Percentiles rank a stretch among this genome's conserved stretches.
phyloP scores from a whole-genome alignment of 2,113 vertebrate genomes.

The Hippocampus comes region DNA sequence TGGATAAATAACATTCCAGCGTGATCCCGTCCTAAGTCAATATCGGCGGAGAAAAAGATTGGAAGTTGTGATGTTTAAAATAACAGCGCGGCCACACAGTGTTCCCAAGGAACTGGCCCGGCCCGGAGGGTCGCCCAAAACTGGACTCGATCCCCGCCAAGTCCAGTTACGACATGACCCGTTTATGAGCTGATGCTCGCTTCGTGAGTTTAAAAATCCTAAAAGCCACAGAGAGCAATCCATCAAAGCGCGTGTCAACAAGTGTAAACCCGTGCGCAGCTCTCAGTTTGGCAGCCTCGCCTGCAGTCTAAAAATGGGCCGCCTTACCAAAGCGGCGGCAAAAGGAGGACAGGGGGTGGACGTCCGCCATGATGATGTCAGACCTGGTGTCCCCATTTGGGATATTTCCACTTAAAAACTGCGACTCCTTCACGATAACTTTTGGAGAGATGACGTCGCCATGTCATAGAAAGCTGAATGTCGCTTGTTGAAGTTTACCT shows the following conservation, averaged over 20 bases:
- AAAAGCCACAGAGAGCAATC: not conserved
- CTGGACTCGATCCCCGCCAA: not conserved
- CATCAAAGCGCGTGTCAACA: not conserved
- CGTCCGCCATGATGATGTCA: not conserved
- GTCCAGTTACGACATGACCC: not conserved
- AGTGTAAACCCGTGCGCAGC: not conserved
- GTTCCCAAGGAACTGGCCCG: not conserved
- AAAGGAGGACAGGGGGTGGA: not conserved
- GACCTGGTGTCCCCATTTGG: not conserved
- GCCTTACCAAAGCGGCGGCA: not conserved
- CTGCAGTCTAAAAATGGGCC: not conserved
- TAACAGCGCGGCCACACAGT: slow-evolving; percentile 27
- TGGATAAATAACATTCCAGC: slow-evolving; percentile 66
- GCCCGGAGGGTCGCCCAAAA: not conserved
- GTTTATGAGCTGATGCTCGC: not conserved
- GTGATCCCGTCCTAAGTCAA: slow-evolving; percentile 60
- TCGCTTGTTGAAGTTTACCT: no score
- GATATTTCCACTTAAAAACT: no score
- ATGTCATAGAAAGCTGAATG: no score
- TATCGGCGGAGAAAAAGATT: slow-evolving; percentile 48
- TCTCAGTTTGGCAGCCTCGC: not conserved
- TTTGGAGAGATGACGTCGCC: no score
- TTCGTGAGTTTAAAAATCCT: not conserved
- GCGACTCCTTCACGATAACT: no score
- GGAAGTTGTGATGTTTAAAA: slow-evolving; percentile 46